A percentile compares a stretch with the other conserved stretches of the same genome.
These are phyloP conservation scores for Trachymyrmex septentrionalis DNA, from an alignment of 1,140 invertebrate genomes.

Conservation along the genomic window DNA sequence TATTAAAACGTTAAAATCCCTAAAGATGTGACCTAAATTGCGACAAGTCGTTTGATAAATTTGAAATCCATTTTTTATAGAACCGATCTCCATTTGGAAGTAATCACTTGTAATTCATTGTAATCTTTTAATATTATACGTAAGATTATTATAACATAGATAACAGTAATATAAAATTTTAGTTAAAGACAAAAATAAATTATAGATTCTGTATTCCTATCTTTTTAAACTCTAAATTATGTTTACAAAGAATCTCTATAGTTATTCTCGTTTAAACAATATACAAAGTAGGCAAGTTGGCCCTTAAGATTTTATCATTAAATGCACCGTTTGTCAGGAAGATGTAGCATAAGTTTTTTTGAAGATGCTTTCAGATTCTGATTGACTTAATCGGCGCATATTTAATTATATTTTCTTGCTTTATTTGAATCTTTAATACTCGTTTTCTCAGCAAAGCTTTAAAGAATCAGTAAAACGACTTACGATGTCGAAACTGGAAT, in stretches of 20 bases:
- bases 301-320: slow-evolving; percentile 18
- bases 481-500: slow-evolving; percentile 44
- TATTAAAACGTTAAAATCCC: slow-evolving; percentile 14
- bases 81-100: neutral
- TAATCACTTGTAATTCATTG: neutral
- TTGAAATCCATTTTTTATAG: slow-evolving; percentile 27
- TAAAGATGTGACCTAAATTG: slow-evolving; percentile 31
- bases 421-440: slow-evolving; percentile 49
- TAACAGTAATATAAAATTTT: neutral
- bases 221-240: neutral
- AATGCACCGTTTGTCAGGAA: slow-evolving; percentile 28
- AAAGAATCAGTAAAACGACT: slow-evolving; percentile 44
- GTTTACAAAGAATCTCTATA: neutral
- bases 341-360: slow-evolving; percentile 25
- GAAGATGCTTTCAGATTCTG: neutral
- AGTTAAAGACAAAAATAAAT: no score
- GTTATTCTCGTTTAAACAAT: neutral
- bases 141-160: neutral
- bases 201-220: neutral
- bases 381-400: slow-evolving; percentile 48
- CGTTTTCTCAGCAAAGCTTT: slow-evolving; percentile 13
- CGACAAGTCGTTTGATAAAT: slow-evolving; percentile 36
- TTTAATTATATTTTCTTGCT: slow-evolving; percentile 66
- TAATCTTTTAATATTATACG: neutral
- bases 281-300: neutral